Evolutionary conservation across 2,888 invertebrate species (phyloP).

Genomic region (Epistrophe grossulariae): DNA sequence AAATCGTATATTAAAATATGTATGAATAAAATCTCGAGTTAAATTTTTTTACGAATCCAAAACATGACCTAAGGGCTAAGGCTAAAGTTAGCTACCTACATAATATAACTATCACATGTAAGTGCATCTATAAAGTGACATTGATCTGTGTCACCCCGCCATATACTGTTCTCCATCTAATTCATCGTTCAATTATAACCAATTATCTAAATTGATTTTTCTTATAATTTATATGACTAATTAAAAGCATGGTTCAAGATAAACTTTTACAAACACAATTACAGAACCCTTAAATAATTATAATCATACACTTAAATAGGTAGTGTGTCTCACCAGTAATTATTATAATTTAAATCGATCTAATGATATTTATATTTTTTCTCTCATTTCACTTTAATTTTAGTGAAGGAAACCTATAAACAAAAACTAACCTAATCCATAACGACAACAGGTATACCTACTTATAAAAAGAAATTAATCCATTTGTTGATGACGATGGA

Average conservation of each 20-base stretch:
- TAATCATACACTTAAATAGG: constrained; percentile 2
- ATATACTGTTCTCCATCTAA: neutral
- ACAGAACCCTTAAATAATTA: neutral
- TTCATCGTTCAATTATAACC: neutral
- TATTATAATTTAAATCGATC: constrained; percentile 7
- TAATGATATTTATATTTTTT: constrained; percentile 1
- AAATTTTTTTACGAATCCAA: too few species aligned
- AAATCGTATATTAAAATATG: too few species aligned
- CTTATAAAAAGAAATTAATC: constrained; percentile 20
- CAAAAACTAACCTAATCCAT: neutral
- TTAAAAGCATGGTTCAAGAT: neutral
- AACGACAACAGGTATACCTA: constrained; percentile 25
- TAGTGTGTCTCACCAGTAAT: neutral
- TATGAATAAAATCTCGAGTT: too few species aligned
- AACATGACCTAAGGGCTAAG: too few species aligned
- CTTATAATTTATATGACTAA: neutral
- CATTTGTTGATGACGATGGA: constrained; percentile 41
- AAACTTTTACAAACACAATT: neutral
- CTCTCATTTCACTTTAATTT: constrained; percentile 40
- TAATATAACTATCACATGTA: too few species aligned
- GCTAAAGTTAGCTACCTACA: too few species aligned
- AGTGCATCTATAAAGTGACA: neutral
- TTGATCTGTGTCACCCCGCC: constrained; percentile 14
- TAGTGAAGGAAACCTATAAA: constrained; percentile 7
- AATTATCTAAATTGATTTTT: constrained; percentile 7